Conservation (phyloP, 2,888 invertebrate species). For the Melanophora roralis region DNA sequence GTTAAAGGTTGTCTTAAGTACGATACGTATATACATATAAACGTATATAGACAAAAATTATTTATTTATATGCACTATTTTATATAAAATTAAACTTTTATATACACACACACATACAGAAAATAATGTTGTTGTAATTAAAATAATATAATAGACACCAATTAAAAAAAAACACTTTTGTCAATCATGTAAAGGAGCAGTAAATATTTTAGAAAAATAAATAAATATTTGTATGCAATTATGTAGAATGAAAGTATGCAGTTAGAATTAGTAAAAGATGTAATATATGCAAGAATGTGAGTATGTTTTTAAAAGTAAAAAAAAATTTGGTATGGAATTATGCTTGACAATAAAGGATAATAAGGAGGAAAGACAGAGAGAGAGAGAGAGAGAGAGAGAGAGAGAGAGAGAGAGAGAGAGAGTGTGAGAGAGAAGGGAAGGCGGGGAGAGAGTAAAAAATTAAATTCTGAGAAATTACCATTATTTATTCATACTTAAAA, state of each 20-base stretch:
- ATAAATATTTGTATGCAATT: constrained; percentile 12
- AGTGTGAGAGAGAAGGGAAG: constrained; percentile 3
- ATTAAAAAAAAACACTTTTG: constrained; percentile 61
- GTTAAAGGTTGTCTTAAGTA: constrained; percentile 79
- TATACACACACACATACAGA: constrained; percentile 40
- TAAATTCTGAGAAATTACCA: too few relatives aligned
- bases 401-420: constrained; percentile 55
- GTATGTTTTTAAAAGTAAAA: neutral
- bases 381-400: constrained; percentile 28
- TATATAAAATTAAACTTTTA: constrained; percentile 49
- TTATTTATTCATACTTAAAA: too few relatives aligned
- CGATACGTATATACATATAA: constrained; percentile 28
- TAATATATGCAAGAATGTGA: neutral
- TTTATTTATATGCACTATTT: too few relatives aligned
- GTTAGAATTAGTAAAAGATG: neutral
- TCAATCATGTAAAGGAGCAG: constrained; percentile 48
- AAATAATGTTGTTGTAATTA: constrained; percentile 43
- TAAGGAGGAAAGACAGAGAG: constrained; percentile 35
- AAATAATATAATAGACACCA: constrained; percentile 54
- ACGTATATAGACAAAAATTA: too few relatives aligned
- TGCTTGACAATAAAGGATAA: too few relatives aligned
- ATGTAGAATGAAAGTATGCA: neutral
- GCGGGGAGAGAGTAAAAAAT: constrained; percentile 29
- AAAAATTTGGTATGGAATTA: neutral
- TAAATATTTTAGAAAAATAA: constrained; percentile 14